These are phyloP conservation scores for Takifugu rubripes DNA, from an alignment of 2,797 vertebrate genomes.

Conservation along the genomic window DNA sequence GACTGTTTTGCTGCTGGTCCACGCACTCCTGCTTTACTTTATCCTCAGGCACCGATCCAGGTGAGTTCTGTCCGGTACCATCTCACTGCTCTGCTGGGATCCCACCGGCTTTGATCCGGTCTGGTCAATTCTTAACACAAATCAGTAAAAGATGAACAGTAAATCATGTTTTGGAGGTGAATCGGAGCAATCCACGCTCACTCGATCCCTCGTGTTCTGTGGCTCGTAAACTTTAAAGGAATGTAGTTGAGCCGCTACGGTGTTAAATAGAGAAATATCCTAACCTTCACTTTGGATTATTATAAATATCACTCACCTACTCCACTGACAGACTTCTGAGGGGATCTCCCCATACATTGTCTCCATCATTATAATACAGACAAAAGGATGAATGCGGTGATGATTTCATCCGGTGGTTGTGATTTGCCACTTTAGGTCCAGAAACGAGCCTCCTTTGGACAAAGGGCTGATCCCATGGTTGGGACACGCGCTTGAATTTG, in stretches of 20 bases:
- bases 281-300: too few relatives aligned
- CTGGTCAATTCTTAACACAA: too few relatives aligned
- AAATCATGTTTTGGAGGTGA: too few relatives aligned
- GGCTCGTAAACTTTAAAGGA: background rate
- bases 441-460: conserved; percentile 83
- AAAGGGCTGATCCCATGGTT: conserved; percentile 84
- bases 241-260: conserved; percentile 28
- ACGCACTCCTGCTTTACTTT: conserved; percentile 55
- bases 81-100: too few relatives aligned
- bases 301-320: background rate
- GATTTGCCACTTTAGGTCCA: conserved; percentile 60
- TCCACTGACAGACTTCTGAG: background rate
- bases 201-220: too few relatives aligned
- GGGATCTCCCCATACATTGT: background rate
- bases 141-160: too few relatives aligned
- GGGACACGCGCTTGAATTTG: conserved; percentile 86
- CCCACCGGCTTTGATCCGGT: too few relatives aligned
- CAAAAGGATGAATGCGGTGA: background rate
- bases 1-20: conserved; percentile 56
- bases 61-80: conserved; percentile 51
- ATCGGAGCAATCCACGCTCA: too few relatives aligned
- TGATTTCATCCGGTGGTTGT: background rate
- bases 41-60: conserved; percentile 63
- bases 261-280: background rate
- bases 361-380: background rate